These are phyloP conservation scores for Channa argus DNA, from an alignment of 2,113 vertebrate species.

Conservation along the genomic window DNA sequence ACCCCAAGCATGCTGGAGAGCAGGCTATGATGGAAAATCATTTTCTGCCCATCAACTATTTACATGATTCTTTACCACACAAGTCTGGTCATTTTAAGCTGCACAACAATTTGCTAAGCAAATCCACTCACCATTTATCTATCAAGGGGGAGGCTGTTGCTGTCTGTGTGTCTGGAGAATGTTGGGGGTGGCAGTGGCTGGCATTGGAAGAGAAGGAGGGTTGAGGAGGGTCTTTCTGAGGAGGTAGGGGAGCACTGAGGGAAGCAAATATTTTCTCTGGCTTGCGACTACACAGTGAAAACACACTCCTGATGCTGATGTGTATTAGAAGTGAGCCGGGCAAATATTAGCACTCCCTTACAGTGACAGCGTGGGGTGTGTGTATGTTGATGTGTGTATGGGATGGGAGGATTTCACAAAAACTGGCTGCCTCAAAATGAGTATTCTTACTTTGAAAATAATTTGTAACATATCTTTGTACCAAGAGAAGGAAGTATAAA, in stretches of 20 bases:
- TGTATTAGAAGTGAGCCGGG: conserved; percentile 81
- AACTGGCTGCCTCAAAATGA: conserved; percentile 12
- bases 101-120: conserved; percentile 82
- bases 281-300: conserved; percentile 75
- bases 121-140: conserved; percentile 79
- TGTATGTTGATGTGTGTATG: conserved; percentile 40
- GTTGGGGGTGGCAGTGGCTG: conserved; percentile 29
- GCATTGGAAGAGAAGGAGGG: conserved; percentile 5
- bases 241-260: conserved; percentile 41
- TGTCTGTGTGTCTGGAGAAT: conserved; percentile 53
- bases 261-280: conserved; percentile 84
- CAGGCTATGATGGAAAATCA: conserved; percentile 73
- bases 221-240: conserved; percentile 32
- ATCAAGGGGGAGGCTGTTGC: conserved; percentile 58
- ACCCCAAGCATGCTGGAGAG: conserved; percentile 49
- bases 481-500: conserved; percentile 14
- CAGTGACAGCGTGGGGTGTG: conserved; percentile 67
- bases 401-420: conserved; percentile 43
- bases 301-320: conserved; percentile 79
- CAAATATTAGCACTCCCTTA: conserved; percentile 80
- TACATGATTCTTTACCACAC: conserved; percentile 78
- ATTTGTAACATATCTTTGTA: neutral
- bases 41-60: conserved; percentile 74
- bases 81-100: conserved; percentile 74
- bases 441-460: conserved; percentile 6